phyloP scores from a whole-genome alignment of 92 coral and sea anemone genomes.

The Diadumene lineata region DNA sequence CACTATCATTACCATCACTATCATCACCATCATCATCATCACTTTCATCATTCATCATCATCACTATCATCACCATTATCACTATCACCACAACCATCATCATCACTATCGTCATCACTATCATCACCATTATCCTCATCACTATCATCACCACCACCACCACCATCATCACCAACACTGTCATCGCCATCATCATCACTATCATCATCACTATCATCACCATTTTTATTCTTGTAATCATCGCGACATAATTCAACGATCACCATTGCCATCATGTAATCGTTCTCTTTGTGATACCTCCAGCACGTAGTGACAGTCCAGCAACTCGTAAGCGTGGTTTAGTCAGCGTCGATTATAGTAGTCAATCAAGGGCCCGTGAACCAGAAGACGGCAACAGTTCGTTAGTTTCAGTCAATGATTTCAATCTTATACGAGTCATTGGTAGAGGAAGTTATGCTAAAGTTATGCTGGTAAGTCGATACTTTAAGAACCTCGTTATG shows the following conservation, averaged over 20 bases:
- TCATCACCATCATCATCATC: neutral
- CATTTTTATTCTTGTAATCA: too few relatives aligned
- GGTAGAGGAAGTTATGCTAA: slow-evolving; percentile 99
- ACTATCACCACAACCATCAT: neutral
- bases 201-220: neutral
- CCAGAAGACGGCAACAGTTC: slow-evolving; percentile 69
- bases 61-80: neutral
- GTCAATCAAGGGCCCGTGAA: slow-evolving; percentile 75
- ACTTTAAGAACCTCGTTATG: neutral
- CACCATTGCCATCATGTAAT: neutral
- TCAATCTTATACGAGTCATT: slow-evolving; percentile 85
- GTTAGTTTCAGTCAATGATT: slow-evolving; percentile 74
- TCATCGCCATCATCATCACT: neutral
- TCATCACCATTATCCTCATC: neutral
- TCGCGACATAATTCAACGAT: too few relatives aligned
- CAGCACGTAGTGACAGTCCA: slow-evolving; percentile 98
- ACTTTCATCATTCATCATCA: neutral
- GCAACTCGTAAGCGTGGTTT: slow-evolving; percentile 85
- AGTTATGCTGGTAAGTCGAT: slow-evolving; percentile 83
- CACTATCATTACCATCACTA: neutral
- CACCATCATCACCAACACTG: neutral
- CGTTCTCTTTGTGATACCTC: too few relatives aligned
- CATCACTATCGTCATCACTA: neutral
- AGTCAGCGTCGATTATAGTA: slow-evolving; percentile 70
- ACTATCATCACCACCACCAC: neutral